Evolutionary conservation across 2,888 invertebrate genomes (phyloP), one percentile per base, ranked within the genome.

Genomic region (Pocota personata): DNA sequence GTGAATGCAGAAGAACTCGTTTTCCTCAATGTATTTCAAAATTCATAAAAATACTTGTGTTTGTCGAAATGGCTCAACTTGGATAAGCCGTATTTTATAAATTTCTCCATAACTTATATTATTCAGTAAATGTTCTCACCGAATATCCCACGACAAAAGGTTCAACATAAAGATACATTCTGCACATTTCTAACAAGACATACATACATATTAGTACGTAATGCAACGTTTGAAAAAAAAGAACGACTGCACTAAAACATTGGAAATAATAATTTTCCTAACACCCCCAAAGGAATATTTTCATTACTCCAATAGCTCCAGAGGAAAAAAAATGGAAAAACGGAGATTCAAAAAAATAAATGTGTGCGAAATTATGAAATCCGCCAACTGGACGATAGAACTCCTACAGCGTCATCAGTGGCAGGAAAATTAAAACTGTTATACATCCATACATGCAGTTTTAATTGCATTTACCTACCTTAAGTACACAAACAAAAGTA

Each of bases 401-500:
- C 64, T 55, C 40, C 16, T 27, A 72, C 48, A 50, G 24, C 32
- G 24, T 37, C 57, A 37, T 72, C 58, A 37, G 62, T 52, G 52
- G 52, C 52, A 40, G 40, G 14, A 52, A 62, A 30, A 73, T 62
- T 50, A 40, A 73, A 73, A 73, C 73, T 10, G 27, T 62, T 64
- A 55, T 75, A 75, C 69, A 43, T 32, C n/a, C 35, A 64, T 64
- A 55, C 16, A 64, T 75, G 75, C 46, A 64, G 32, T 64, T 64
- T 75, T 75, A 75, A 75, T 75, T 75, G 64, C 75, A 64, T 75
- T 75, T 64, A 55, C 75, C 32, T 64, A 55, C 75, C 32, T 55
- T 75, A 64, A 64, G 40, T 64, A 64, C 75, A 75, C 64, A 64
- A 64, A 64, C 73, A 73, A n/a, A 30, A 27, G 35, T 27, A 60